Conservation (phyloP, 2,113 vertebrate species). For the Calypte anna region DNA sequence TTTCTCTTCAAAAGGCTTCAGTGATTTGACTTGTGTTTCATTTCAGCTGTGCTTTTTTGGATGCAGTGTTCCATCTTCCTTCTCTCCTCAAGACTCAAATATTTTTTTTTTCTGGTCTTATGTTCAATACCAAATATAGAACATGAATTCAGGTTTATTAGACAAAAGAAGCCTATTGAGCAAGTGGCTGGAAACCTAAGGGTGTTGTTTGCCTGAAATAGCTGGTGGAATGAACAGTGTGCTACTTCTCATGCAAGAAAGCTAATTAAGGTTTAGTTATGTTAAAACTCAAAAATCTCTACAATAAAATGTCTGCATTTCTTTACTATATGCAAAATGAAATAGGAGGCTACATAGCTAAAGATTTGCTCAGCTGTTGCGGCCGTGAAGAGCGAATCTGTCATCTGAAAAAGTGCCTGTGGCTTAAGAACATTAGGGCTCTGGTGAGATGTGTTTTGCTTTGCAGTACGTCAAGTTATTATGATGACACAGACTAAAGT, state of each 20-base stretch:
- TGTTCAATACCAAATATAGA: not conserved
- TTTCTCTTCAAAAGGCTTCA: not conserved
- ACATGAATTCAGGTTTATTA: not conserved
- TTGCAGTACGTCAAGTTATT: slow-evolving; percentile 28
- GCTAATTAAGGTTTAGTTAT: slow-evolving; percentile 55
- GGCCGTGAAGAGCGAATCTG: slow-evolving; percentile 21
- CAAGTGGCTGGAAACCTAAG: slow-evolving; percentile 18
- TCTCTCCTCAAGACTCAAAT: slow-evolving; percentile 10
- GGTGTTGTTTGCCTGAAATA: not conserved
- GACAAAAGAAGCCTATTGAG: not conserved
- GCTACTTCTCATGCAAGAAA: slow-evolving; percentile 5
- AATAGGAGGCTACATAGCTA: not conserved
- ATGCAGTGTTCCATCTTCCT: not conserved
- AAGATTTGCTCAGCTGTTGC: slow-evolving; percentile 36
- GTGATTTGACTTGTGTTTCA: not conserved
- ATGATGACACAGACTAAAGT: not conserved
- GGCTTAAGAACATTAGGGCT: not conserved
- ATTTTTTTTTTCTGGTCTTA: not conserved
- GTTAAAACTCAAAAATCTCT: slow-evolving; percentile 36
- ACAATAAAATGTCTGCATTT: slow-evolving; percentile 41
- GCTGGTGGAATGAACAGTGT: not conserved
- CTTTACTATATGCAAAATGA: slow-evolving; percentile 39
- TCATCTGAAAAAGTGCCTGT: slow-evolving; percentile 22
- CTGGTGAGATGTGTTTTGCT: slow-evolving; percentile 57
- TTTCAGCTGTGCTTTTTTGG: not conserved